Evolutionary conservation across 2,797 vertebrate species (phyloP).

Genomic region (Myripristis jacobus): DNA sequence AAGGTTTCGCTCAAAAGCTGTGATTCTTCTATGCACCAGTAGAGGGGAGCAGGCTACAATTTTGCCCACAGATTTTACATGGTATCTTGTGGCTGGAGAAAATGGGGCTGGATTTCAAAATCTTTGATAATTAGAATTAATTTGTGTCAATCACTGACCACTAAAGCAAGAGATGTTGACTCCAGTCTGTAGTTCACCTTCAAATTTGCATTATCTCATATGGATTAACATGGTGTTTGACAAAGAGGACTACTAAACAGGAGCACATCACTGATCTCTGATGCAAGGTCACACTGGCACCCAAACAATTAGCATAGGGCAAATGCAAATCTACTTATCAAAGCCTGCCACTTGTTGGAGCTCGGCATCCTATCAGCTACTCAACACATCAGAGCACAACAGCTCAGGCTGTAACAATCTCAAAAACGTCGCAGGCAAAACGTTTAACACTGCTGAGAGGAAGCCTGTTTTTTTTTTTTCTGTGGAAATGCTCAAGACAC

Average conservation of each 20-base stretch:
- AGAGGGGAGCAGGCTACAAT: slow-evolving; percentile 64
- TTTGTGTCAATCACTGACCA: slow-evolving; percentile 24
- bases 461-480: neutral
- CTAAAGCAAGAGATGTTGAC: slow-evolving; percentile 17
- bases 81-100: neutral
- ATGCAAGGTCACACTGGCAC: slow-evolving; percentile 37
- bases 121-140: slow-evolving; percentile 8
- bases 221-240: slow-evolving; percentile 37
- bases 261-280: slow-evolving; percentile 29
- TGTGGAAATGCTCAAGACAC: neutral
- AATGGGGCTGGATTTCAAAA: neutral
- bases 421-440: neutral
- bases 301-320: slow-evolving; percentile 22
- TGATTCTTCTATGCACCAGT: slow-evolving; percentile 35
- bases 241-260: slow-evolving; percentile 19
- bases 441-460: neutral
- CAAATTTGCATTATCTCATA: slow-evolving; percentile 8
- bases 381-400: neutral
- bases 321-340: slow-evolving; percentile 43
- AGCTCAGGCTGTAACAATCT: neutral
- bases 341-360: slow-evolving; percentile 18
- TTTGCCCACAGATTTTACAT: slow-evolving; percentile 15
- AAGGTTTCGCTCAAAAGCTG: neutral
- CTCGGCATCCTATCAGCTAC: neutral
- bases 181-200: slow-evolving; percentile 14